These are phyloP conservation scores for Propithecus deckenii DNA, from an alignment of 2,797 vertebrate genomes.

Conservation along the genomic window DNA sequence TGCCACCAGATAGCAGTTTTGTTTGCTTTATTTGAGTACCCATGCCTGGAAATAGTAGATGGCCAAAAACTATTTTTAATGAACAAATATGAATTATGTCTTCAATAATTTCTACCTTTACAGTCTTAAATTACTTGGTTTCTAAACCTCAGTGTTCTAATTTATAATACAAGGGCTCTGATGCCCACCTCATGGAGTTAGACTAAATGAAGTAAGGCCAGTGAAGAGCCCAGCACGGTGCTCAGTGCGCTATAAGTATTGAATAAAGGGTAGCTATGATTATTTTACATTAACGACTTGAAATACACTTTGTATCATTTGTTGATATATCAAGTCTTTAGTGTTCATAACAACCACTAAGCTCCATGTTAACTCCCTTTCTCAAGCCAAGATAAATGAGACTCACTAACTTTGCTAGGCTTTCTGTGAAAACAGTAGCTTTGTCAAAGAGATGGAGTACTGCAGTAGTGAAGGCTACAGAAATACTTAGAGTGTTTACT, in stretches of 20 bases:
- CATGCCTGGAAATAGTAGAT: too few relatives aligned
- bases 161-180: neutral
- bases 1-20: neutral
- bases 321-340: neutral
- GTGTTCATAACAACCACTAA: neutral
- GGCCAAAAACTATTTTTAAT: neutral
- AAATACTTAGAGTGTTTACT: neutral
- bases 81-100: neutral
- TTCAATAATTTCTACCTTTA: neutral
- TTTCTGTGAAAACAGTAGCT: neutral
- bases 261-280: neutral
- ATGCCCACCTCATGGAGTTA: neutral
- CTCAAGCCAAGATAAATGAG: neutral
- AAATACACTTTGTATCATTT: neutral
- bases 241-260: neutral
- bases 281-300: neutral
- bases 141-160: neutral
- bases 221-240: neutral
- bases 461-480: neutral
- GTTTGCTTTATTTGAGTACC: neutral
- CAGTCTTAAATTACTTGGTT: neutral
- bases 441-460: neutral
- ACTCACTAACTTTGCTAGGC: neutral
- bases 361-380: neutral
- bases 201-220: neutral